Percentiles rank a stretch among this genome's conserved stretches.
These are phyloP conservation scores for Tenthredo amoena DNA, from an alignment of 2,888 invertebrate genomes.

Conservation along the genomic window DNA sequence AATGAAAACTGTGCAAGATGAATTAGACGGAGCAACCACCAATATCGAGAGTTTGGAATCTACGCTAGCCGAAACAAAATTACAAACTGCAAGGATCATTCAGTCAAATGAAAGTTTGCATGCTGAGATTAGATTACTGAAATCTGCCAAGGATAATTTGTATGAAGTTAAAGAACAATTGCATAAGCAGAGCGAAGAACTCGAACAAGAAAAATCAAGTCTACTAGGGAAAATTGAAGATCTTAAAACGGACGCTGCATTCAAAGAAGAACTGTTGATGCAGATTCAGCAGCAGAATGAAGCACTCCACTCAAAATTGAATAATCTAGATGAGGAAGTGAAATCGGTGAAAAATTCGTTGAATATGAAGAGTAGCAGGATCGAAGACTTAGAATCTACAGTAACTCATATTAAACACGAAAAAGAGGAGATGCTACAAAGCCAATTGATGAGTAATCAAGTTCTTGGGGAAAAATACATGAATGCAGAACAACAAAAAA, in stretches of 20 bases:
- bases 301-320: constrained; percentile 31
- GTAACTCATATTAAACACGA: background rate
- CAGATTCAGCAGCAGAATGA: constrained; percentile 45
- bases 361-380: background rate
- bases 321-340: constrained; percentile 18
- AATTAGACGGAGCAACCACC: constrained; percentile 55
- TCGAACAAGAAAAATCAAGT: constrained; percentile 53
- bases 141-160: background rate
- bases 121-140: background rate
- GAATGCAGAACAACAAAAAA: background rate
- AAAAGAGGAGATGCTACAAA: background rate
- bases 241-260: background rate
- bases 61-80: background rate
- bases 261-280: background rate
- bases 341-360: constrained; percentile 33
- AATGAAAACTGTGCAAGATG: constrained; percentile 54
- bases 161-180: constrained; percentile 45
- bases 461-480: constrained; percentile 24
- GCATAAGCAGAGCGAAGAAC: constrained; percentile 52
- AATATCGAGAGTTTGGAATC: constrained; percentile 34
- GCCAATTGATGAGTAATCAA: background rate
- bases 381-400: background rate
- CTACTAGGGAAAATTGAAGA: constrained; percentile 48
- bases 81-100: background rate
- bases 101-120: background rate